Base-by-base conservation (phyloP, 2,113 vertebrate genomes). In the Mixornis gularis region DNA sequence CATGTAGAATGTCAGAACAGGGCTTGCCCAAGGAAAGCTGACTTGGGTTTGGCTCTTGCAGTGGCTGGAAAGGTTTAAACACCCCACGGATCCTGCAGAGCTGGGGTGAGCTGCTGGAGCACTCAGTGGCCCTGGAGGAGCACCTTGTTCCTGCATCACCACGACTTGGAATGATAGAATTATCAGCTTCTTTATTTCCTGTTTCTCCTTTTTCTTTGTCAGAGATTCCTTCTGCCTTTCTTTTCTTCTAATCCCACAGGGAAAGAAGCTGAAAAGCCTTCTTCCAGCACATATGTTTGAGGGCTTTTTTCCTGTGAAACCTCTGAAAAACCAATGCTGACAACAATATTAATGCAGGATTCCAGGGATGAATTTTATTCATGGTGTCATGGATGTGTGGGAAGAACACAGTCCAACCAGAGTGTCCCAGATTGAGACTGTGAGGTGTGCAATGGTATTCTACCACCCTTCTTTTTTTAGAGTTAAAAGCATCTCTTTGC, bases 1-100 rank as follows among this genome's bases (percentile, higher is more conserved):
- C 41, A 5, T 0, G 0, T 1, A 38, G 44, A 14, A n/a, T 74
- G 40, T 12, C 46, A 38, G 21, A 84, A n/a, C 0, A 1, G 21
- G 36, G 22, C 60, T 68, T 81, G 44, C 40, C 27, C 48, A 49
- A 48, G 60, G 13, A 73, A 71, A 78, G 2, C 8, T 71, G 68
- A 5, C 30, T 48, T 32, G 36, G 13, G 16, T 63, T 64, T 74
- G 81, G 26, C 41, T 73, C 22, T 34, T 65, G 51, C 19, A 27
- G 26, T 4, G 46, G 15, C 38, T 89, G 51, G 43, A 43, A 65
- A 58, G 85, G 26, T 6, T 34, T 2, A 14, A 56, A 43, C 40
- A 53, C 7, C 20, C 69, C 18, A 6, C 5, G 16, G 48, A 13
- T 8, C 29, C 66, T 60, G 18, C 60, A 68, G 43, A 49, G 32